These are phyloP conservation scores for Holacanthella duospinosa DNA, from an alignment of 2,888 invertebrate genomes.

Conservation along the genomic window DNA sequence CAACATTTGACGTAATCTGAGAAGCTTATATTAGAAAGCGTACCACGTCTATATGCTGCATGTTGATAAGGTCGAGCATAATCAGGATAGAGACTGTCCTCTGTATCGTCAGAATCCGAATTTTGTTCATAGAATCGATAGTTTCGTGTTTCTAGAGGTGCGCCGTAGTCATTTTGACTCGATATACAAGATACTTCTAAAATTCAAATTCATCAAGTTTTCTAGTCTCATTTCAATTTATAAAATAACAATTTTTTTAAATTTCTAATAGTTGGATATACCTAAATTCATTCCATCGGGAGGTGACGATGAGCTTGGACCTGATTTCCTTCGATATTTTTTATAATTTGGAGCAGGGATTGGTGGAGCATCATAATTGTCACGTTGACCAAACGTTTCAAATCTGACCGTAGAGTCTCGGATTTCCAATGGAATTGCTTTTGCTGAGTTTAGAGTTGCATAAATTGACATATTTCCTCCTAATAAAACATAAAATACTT, in stretches of 20 bases:
- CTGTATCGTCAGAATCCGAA: constrained; percentile 21
- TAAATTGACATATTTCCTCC: constrained; percentile 29
- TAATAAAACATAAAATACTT: background rate
- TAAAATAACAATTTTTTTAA: background rate
- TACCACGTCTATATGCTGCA: constrained; percentile 14
- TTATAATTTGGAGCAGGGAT: constrained; percentile 13
- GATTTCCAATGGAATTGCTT: constrained; percentile 31
- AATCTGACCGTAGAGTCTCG: constrained; percentile 30
- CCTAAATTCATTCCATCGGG: constrained; percentile 14
- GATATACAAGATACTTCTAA: constrained; percentile 14
- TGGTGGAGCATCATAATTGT: constrained; percentile 30
- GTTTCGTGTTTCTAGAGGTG: constrained; percentile 8
- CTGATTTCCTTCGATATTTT: constrained; percentile 13
- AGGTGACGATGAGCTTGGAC: constrained; percentile 9
- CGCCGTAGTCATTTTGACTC: constrained; percentile 12
- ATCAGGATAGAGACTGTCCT: constrained; percentile 17
- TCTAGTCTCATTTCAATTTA: background rate
- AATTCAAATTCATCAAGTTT: background rate
- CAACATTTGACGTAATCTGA: too few species aligned
- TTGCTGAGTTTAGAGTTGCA: constrained; percentile 29
- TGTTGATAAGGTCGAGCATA: constrained; percentile 23
- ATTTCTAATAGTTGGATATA: background rate
- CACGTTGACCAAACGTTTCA: constrained; percentile 28
- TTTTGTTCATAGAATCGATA: constrained; percentile 11
- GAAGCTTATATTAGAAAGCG: too few species aligned